A percentile compares a stretch with the other conserved stretches of the same genome.
These are phyloP conservation scores for Sitophilus oryzae DNA, from an alignment of 1,140 invertebrate species.

Conservation along the genomic window DNA sequence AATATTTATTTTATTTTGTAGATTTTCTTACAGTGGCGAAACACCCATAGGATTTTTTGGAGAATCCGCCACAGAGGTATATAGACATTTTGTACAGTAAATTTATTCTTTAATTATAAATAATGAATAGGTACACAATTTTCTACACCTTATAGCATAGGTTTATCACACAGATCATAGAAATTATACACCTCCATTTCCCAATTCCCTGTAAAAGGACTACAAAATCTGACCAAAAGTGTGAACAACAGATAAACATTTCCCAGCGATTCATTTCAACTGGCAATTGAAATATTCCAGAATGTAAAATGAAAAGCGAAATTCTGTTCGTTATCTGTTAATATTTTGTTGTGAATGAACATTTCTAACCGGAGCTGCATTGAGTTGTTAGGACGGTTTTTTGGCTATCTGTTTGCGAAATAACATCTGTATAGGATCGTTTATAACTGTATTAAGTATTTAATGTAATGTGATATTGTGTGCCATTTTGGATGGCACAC, in stretches of 20 bases:
- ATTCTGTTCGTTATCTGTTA: conserved; percentile 1
- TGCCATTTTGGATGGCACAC: neutral
- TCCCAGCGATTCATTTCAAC: neutral
- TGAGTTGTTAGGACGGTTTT: conserved; percentile 12
- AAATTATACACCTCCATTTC: no score
- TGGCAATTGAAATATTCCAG: conserved; percentile 6
- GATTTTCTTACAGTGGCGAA: no score
- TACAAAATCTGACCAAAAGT: no score
- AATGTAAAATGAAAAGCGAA: conserved; percentile 2
- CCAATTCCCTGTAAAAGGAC: no score
- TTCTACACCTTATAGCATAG: no score
- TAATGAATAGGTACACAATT: no score
- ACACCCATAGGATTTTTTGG: no score
- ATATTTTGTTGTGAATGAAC: conserved; percentile 1
- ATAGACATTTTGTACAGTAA: no score
- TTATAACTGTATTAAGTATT: conserved; percentile 13
- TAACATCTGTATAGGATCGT: conserved; percentile 8
- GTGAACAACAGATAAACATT: neutral
- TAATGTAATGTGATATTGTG: neutral
- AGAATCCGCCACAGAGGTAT: no score
- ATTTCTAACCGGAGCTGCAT: conserved; percentile 18
- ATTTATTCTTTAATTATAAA: no score
- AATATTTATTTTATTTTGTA: no score
- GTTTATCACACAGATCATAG: no score
- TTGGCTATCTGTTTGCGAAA: conserved; percentile 10